A percentile compares a stretch with the other conserved stretches of the same genome.
Conservation (phyloP, 2,113 vertebrate genomes). For the Cephalopholis sonnerati region DNA sequence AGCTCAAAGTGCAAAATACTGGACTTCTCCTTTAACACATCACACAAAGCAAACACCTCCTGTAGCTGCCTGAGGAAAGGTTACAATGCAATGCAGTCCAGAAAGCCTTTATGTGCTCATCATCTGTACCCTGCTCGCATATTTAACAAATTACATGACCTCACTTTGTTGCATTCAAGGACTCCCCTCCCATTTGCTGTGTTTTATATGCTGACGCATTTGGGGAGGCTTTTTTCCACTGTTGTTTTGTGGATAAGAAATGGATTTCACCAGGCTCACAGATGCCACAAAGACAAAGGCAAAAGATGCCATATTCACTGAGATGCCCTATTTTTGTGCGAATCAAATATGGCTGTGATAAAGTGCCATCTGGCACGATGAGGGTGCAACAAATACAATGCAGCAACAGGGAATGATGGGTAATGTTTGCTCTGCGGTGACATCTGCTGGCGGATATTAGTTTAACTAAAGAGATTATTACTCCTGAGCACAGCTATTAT, state of each 20-base stretch:
- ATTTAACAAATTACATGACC: neutral
- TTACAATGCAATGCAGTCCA: no score
- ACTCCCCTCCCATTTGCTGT: neutral
- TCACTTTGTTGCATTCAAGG: neutral
- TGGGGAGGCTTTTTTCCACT: neutral
- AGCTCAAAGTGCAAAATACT: no score
- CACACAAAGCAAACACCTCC: no score
- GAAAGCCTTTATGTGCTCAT: neutral
- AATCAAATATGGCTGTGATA: neutral
- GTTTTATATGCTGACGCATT: no score
- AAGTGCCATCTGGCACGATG: neutral
- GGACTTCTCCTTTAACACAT: no score
- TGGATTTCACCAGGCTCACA: neutral
- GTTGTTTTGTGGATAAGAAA: neutral
- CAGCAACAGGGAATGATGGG: neutral
- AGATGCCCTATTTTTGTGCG: neutral
- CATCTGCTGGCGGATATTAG: constrained; percentile 5
- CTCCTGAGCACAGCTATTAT: neutral
- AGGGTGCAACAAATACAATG: neutral
- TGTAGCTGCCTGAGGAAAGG: neutral
- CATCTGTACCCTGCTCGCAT: neutral
- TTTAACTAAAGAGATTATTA: neutral
- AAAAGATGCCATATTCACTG: neutral
- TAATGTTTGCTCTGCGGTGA: constrained; percentile 1
- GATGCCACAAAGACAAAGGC: neutral